Evolutionary conservation across 1,140 invertebrate species (phyloP).

Genomic region (Lordiphosa mommai): DNA sequence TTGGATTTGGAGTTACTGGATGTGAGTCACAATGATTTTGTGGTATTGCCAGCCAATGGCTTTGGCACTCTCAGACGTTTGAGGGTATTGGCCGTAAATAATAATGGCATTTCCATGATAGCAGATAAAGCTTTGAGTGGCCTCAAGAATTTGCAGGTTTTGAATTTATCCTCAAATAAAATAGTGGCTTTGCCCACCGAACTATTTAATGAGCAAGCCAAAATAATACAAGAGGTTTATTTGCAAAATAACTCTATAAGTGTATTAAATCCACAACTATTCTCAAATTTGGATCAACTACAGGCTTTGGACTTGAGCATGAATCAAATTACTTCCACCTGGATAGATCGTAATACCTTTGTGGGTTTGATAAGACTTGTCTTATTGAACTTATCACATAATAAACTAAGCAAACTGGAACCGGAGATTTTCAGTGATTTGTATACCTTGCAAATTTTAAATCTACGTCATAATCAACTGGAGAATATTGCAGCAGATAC

Average conservation of each 20-base stretch:
- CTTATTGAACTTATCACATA: slow-evolving; percentile 91
- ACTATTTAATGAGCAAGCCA: slow-evolving; percentile 88
- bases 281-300: slow-evolving; percentile 91
- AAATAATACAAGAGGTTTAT: slow-evolving; percentile 91
- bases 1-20: slow-evolving; percentile 91
- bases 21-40: slow-evolving; percentile 91
- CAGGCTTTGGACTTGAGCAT: slow-evolving; percentile 91
- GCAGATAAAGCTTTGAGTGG: slow-evolving; percentile 89
- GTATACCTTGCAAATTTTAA: slow-evolving; percentile 90
- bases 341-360: slow-evolving; percentile 91
- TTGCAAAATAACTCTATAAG: slow-evolving; percentile 93
- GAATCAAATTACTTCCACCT: slow-evolving; percentile 91
- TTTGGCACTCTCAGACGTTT: slow-evolving; percentile 88
- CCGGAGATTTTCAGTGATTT: slow-evolving; percentile 89
- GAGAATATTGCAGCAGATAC: slow-evolving; percentile 89
- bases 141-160: slow-evolving; percentile 87
- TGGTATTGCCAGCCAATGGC: slow-evolving; percentile 88
- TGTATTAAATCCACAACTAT: slow-evolving; percentile 88
- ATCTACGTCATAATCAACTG: slow-evolving; percentile 89
- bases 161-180: slow-evolving; percentile 93
- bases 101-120: slow-evolving; percentile 92
- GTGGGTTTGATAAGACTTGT: slow-evolving; percentile 92
- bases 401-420: slow-evolving; percentile 89
- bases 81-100: slow-evolving; percentile 87
- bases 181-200: slow-evolving; percentile 92